Evolutionary conservation across 2,888 invertebrate species (phyloP).

Genomic region (Magallana nippona): DNA sequence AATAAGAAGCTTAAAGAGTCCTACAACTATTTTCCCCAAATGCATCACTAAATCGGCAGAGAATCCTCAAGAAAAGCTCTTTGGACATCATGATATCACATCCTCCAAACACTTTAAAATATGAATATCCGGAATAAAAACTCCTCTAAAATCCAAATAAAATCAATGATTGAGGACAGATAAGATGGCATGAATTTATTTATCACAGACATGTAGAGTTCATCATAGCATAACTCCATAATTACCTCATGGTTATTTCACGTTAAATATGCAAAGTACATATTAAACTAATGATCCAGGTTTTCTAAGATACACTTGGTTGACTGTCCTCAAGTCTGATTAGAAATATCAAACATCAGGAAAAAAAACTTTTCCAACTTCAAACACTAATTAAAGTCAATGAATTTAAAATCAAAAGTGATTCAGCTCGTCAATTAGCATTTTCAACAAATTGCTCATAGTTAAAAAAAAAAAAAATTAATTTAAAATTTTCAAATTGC

Average conservation of each 20-base stretch:
- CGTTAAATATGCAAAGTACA: constrained; percentile 32
- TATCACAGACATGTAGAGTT: neutral
- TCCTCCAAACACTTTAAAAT: too few species aligned
- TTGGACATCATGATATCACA: too few species aligned
- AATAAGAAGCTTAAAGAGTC: too few species aligned
- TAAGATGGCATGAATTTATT: too few species aligned
- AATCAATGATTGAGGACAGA: too few species aligned
- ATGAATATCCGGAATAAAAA: too few species aligned
- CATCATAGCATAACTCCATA: neutral
- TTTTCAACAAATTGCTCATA: neutral
- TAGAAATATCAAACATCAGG: neutral
- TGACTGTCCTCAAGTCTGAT: constrained; percentile 2
- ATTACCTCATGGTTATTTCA: constrained; percentile 28
- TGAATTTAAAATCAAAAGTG: constrained; percentile 14
- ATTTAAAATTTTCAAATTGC: too few species aligned
- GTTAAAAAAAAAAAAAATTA: too few species aligned
- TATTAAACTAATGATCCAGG: constrained; percentile 16
- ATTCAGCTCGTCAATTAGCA: neutral
- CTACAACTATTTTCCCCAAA: too few species aligned
- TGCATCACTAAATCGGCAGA: too few species aligned
- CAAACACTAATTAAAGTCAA: constrained; percentile 25
- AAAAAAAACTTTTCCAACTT: neutral
- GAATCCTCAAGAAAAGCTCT: too few species aligned
- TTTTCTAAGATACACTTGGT: neutral
- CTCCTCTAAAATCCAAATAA: too few species aligned